Conservation (phyloP, 2,797 vertebrate species). For the Propithecus perrieri region DNA sequence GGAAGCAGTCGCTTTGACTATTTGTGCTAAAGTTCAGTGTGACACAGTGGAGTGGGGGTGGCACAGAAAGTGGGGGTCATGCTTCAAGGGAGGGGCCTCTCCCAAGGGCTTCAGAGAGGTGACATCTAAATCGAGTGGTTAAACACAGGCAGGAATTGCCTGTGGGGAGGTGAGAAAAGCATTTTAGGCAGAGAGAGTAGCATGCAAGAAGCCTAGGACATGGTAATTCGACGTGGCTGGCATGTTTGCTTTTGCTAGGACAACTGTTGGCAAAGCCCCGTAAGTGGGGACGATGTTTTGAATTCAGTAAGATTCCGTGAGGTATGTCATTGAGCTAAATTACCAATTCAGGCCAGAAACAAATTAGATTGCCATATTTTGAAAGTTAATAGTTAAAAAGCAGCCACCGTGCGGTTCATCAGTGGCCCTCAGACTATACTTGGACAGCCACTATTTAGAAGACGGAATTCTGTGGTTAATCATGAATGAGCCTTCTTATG, state of each 20-base stretch:
- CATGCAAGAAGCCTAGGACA: fast-evolving
- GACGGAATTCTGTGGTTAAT: neutral
- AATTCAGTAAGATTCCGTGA: neutral
- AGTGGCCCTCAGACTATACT: neutral
- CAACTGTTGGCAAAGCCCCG: neutral
- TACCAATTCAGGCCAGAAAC: neutral
- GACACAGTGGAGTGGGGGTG: neutral
- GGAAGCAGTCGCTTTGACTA: neutral
- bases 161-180: neutral
- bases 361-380: neutral
- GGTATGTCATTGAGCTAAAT: neutral
- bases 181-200: neutral
- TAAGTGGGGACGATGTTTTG: neutral
- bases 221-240: neutral
- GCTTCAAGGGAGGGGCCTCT: neutral
- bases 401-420: neutral
- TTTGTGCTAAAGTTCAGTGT: neutral
- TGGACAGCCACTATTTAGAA: neutral
- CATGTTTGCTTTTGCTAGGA: neutral
- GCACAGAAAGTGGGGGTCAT: neutral
- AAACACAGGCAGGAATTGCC: neutral
- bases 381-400: neutral
- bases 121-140: neutral
- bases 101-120: neutral
- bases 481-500: neutral